Conservation (phyloP, 2,797 vertebrate genomes). For the Rhincodon typus region DNA sequence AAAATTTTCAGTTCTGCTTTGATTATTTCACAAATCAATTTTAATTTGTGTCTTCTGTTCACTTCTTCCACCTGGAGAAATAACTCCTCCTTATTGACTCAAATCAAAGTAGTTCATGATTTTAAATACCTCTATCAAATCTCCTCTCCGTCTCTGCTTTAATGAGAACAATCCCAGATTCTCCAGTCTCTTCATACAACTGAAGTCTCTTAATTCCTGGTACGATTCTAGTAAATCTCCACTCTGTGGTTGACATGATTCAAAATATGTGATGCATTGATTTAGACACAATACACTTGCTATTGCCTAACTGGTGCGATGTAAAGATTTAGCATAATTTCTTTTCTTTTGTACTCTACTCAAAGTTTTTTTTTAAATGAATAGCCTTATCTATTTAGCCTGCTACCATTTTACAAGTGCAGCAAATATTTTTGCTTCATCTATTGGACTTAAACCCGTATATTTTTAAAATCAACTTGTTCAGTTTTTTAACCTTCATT, state of each 20-base stretch:
- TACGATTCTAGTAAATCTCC: neutral
- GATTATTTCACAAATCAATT: neutral
- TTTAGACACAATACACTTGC: neutral
- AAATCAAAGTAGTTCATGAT: neutral
- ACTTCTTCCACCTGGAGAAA: neutral
- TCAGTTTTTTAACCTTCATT: neutral
- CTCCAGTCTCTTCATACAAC: neutral
- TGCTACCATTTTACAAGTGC: neutral
- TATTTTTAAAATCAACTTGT: neutral
- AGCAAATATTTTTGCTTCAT: neutral
- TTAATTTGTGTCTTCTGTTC: neutral
- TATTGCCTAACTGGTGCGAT: neutral
- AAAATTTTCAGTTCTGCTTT: neutral
- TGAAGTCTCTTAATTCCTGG: neutral
- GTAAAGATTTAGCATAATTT: neutral
- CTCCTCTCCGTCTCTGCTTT: neutral
- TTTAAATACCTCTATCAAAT: neutral
- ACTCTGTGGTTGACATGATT: neutral
- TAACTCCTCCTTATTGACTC: neutral
- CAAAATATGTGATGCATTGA: neutral
- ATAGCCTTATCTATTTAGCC: neutral
- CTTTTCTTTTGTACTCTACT: neutral
- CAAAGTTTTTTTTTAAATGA: neutral
- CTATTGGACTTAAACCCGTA: neutral
- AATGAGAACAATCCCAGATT: neutral